A percentile compares a stretch with the other conserved stretches of the same genome.
These are phyloP conservation scores for Halichoeres trimaculatus DNA, from an alignment of 2,113 vertebrate genomes.

Conservation along the genomic window DNA sequence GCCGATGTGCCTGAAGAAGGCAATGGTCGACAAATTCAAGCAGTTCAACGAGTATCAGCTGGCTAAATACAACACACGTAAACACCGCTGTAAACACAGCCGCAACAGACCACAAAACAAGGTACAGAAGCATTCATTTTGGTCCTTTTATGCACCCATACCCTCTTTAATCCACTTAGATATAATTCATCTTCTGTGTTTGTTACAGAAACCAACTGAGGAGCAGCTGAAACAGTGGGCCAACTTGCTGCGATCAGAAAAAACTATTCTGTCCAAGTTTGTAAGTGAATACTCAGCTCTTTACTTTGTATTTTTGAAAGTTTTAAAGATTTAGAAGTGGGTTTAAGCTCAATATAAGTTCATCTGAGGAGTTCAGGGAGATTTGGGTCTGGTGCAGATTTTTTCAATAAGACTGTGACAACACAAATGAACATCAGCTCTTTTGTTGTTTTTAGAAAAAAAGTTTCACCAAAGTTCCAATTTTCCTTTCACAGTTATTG, in stretches of 20 bases:
- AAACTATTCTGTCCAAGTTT: constrained; percentile 58
- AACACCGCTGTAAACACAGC: constrained; percentile 85
- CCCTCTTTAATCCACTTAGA: neutral
- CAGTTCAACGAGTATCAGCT: constrained; percentile 91
- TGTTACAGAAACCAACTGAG: constrained; percentile 44
- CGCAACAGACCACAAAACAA: constrained; percentile 42
- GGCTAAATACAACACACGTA: constrained; percentile 91
- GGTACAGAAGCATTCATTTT: constrained; percentile 50
- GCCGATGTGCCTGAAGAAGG: constrained; percentile 88
- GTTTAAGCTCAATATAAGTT: neutral
- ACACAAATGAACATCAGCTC: neutral
- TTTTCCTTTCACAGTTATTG: too few relatives aligned
- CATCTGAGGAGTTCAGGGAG: neutral
- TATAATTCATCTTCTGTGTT: neutral
- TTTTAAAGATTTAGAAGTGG: neutral
- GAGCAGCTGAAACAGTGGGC: constrained; percentile 71
- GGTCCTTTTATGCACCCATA: neutral
- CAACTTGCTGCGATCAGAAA: constrained; percentile 44
- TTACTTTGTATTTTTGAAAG: neutral
- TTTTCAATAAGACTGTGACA: neutral
- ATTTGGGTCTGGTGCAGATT: neutral
- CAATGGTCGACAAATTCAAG: constrained; percentile 87
- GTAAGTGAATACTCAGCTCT: constrained; percentile 57
- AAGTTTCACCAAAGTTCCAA: too few relatives aligned
- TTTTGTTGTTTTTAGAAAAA: neutral